These are phyloP conservation scores for Macrochelys suwanniensis DNA, from an alignment of 2,797 vertebrate genomes.

Conservation along the genomic window DNA sequence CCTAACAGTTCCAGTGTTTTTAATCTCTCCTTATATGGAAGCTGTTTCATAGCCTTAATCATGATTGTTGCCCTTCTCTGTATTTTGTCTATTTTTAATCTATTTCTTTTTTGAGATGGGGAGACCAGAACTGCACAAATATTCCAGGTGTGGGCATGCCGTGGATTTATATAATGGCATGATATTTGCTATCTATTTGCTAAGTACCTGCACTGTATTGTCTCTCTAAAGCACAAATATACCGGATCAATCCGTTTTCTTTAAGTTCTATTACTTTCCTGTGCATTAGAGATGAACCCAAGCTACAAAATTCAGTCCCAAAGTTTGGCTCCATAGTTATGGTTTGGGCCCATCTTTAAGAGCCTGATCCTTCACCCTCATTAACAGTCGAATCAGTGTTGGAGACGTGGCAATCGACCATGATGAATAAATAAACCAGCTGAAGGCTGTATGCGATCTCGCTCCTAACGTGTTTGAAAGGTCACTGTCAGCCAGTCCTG, in stretches of 20 bases:
- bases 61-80: neutral
- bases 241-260: neutral
- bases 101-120: neutral
- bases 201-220: neutral
- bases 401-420: neutral
- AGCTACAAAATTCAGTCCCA: neutral
- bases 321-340: neutral
- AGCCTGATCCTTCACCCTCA: neutral
- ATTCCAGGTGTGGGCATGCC: neutral
- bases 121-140: neutral
- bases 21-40: neutral
- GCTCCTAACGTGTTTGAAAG: neutral
- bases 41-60: neutral
- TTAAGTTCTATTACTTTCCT: neutral
- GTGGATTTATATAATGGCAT: neutral
- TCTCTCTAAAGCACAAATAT: neutral
- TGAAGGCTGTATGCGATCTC: neutral
- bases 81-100: neutral
- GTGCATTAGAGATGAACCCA: neutral
- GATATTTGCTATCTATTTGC: neutral
- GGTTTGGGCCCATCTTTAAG: neutral
- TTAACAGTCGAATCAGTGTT: neutral
- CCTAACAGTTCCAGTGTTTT: neutral
- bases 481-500: neutral
- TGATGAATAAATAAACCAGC: neutral